phyloP scores from a whole-genome alignment of 2,888 invertebrate genomes.

The Orchesella flavescens region DNA sequence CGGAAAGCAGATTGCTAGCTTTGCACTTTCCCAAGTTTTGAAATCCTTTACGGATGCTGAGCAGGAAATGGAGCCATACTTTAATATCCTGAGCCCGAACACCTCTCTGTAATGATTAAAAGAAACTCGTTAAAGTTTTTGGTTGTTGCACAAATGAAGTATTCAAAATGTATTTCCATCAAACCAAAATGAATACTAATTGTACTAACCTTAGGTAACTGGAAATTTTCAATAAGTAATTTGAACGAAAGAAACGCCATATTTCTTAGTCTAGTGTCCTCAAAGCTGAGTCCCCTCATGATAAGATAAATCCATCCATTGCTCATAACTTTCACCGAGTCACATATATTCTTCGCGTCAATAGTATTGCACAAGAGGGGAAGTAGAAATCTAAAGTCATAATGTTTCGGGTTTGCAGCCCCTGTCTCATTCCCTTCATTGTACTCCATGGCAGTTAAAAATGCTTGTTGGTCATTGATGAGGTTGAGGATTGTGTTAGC shows the following conservation, averaged over 20 bases:
- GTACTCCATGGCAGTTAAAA: constrained; percentile 67
- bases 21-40: constrained; percentile 61
- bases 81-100: constrained; percentile 67
- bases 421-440: constrained; percentile 37
- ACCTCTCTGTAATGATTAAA: constrained; percentile 50
- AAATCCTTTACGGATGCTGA: constrained; percentile 65
- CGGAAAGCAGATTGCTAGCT: constrained; percentile 65
- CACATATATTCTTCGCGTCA: constrained; percentile 70
- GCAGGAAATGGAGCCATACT: constrained; percentile 70
- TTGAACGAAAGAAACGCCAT: constrained; percentile 67
- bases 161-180: background rate
- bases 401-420: constrained; percentile 40
- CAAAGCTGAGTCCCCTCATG: constrained; percentile 64
- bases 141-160: background rate
- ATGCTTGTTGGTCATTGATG: constrained; percentile 65
- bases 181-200: background rate
- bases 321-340: constrained; percentile 63
- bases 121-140: background rate
- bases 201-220: constrained; percentile 45
- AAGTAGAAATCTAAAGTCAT: constrained; percentile 69
- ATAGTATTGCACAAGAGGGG: constrained; percentile 67
- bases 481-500: constrained; percentile 64
- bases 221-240: constrained; percentile 66
- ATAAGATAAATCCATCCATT: constrained; percentile 71
- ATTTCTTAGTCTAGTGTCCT: constrained; percentile 59